Evolutionary conservation across 2,113 vertebrate species (phyloP).

Genomic region (Hiodon tergisus): DNA sequence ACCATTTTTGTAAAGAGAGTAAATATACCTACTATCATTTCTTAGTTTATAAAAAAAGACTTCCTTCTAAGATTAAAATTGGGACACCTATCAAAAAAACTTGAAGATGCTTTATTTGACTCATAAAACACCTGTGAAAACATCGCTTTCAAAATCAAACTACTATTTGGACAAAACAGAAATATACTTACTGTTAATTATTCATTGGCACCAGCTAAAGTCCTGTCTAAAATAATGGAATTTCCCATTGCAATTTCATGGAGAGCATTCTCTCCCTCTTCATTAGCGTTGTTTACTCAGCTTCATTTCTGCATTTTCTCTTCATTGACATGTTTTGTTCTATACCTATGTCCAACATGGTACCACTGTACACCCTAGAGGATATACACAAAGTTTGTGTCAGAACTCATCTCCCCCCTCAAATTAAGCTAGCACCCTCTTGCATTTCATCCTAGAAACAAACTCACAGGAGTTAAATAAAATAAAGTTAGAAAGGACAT

Average conservation of each 20-base stretch:
- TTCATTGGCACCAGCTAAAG: background rate
- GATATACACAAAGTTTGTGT: background rate
- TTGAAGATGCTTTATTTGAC: background rate
- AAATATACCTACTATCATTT: no score
- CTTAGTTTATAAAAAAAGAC: no score
- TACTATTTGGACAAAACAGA: background rate
- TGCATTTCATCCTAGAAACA: no score
- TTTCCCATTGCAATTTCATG: background rate
- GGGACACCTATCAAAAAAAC: background rate
- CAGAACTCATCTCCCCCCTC: background rate
- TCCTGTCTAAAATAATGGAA: background rate
- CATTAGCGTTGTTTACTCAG: background rate
- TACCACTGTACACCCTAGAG: background rate
- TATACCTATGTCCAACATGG: no score
- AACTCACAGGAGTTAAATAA: no score
- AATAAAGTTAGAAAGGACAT: no score
- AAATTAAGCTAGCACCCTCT: background rate
- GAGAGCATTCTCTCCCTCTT: background rate
- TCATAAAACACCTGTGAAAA: background rate
- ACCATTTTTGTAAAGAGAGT: no score
- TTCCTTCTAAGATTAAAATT: no score
- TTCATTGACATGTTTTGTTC: no score
- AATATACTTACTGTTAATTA: background rate
- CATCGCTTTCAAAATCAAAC: background rate
- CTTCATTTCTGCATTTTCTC: no score